phyloP scores from a whole-genome alignment of 2,888 invertebrate species.

The Acleris holmiana region DNA sequence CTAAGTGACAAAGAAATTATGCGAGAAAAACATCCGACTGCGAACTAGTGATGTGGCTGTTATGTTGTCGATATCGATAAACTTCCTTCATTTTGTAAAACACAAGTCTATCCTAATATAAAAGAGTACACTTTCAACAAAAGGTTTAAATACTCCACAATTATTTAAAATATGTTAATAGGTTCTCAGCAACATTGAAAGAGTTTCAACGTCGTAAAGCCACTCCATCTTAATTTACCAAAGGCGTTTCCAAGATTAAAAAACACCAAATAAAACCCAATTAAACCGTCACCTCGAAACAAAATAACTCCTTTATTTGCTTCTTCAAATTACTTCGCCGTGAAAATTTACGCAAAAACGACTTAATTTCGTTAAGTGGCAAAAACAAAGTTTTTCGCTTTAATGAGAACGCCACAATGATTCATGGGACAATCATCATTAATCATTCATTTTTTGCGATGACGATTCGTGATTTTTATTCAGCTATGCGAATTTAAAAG shows the following conservation, averaged over 20 bases:
- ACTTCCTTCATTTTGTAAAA: no score
- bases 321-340: conserved; percentile 14
- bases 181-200: conserved; percentile 12
- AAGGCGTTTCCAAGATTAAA: conserved; percentile 13
- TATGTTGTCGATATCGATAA: not conserved
- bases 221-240: conserved; percentile 28
- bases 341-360: conserved; percentile 30
- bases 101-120: no score
- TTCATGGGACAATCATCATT: conserved; percentile 35
- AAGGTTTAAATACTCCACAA: not conserved
- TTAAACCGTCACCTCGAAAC: conserved; percentile 35
- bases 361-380: conserved; percentile 26
- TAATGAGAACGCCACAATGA: conserved; percentile 32
- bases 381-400: conserved; percentile 35
- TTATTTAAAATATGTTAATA: conserved; percentile 5
- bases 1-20: conserved; percentile 24
- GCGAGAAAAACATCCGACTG: conserved; percentile 7
- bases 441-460: conserved; percentile 34
- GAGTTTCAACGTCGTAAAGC: conserved; percentile 3
- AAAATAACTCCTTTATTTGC: conserved; percentile 21
- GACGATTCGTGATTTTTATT: conserved; percentile 37
- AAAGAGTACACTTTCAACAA: not conserved
- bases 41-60: conserved; percentile 5
- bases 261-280: conserved; percentile 31
- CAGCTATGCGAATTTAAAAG: conserved; percentile 27